A percentile compares a stretch with the other conserved stretches of the same genome.
Conservation (phyloP, 2,797 vertebrate species). For the Adelosebastes latens region DNA sequence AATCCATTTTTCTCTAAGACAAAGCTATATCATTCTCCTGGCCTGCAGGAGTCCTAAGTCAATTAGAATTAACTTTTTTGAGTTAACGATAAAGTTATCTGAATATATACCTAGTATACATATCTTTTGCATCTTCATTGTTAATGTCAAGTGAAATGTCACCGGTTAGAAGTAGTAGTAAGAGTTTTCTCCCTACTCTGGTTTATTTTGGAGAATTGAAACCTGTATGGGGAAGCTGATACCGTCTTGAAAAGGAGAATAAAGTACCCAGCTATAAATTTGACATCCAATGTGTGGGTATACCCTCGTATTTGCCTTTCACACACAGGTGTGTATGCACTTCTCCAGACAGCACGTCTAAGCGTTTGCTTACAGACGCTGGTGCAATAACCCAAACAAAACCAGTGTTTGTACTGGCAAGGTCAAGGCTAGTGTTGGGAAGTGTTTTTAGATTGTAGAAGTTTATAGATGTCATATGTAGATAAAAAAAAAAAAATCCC, state of each 20-base stretch:
- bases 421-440: background rate
- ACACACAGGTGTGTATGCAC: background rate
- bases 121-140: background rate
- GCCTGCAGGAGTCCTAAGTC: too few species aligned
- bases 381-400: slow-evolving; percentile 24
- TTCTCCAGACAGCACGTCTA: background rate
- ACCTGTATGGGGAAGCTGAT: background rate
- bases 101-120: too few species aligned
- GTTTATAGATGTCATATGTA: background rate
- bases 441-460: background rate
- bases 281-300: background rate
- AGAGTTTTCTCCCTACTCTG: background rate
- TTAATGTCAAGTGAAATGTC: background rate
- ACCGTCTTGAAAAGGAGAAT: background rate
- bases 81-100: too few species aligned
- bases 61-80: too few species aligned
- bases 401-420: slow-evolving; percentile 1
- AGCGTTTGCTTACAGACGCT: background rate
- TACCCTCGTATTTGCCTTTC: background rate
- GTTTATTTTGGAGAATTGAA: background rate
- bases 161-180: background rate
- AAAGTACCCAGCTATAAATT: background rate
- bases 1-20: too few species aligned
- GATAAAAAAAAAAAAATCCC: background rate
- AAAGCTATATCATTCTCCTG: too few species aligned